Evolutionary conservation across 2,797 vertebrate species (phyloP), one percentile per base, ranked within the genome.

Genomic region (Macropodus opercularis): DNA sequence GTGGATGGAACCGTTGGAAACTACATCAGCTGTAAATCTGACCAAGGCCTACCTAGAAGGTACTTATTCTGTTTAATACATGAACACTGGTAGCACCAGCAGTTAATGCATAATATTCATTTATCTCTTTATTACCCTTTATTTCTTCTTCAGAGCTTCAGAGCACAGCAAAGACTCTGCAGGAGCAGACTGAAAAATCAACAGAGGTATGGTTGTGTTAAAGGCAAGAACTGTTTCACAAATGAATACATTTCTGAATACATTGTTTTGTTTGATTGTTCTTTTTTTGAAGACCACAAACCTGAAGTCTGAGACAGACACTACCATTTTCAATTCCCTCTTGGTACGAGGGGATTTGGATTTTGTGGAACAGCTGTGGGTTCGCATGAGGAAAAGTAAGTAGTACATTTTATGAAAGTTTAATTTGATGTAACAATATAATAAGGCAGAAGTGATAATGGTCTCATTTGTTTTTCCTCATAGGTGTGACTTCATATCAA

Each of bases 311-410:
- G 93, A 92, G 15, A 83, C 77, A 2, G 92, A 93, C 34, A 80
- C 83, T 21, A 87, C 90, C 11, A 89, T 95, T 10, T 94, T 94
- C 72, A 93, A 88, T 56, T 79, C 87, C 4, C 85, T 95, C 66
- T 89, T 90, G 61, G 92, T 94, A 60, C 90, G 96, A 62, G 94
- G 93, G 9, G 94, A 97, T 80, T 91, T 99, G 29, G 98, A 99
- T 86, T 98, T 99, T 84, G 92, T 94, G 27, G 97, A 99, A 64
- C 94, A 96, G 44, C 86, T 99, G 3, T 98, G 98, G 98, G 94
- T 94, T 83, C 93, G 85, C 76, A 94, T 98, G 93, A 94, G 91
- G 74, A 95, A 87, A 80, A 94, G 98, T 98, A 72, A 77, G 95
- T 91, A 3, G 3, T 8, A 22, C 58, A 17, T 27, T 46, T 19